Evolutionary conservation across 64 coral and sea anemone genomes (phyloP).

Genomic region (Stylophora pistillata): DNA sequence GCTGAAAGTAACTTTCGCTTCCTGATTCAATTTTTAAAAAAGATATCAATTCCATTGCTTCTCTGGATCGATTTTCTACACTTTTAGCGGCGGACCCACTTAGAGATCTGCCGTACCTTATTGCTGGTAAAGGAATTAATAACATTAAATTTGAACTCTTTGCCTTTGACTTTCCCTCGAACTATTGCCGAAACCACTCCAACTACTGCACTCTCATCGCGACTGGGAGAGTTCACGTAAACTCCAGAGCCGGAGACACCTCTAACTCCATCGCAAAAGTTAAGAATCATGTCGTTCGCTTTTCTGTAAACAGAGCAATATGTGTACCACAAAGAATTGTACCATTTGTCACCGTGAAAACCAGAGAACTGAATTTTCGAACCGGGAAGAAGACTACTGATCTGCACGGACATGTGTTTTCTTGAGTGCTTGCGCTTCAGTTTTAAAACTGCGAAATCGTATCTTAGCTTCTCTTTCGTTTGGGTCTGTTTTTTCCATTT

Average conservation of each 20-base stretch:
- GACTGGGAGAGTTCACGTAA: conserved; percentile 22
- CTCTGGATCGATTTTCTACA: background rate
- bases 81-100: conserved; percentile 31
- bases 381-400: conserved; percentile 26
- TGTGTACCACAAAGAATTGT: conserved; percentile 52
- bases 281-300: conserved; percentile 48
- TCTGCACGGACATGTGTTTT: conserved; percentile 48
- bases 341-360: conserved; percentile 63
- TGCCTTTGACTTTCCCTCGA: conserved; percentile 39
- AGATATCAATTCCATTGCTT: background rate
- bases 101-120: conserved; percentile 43
- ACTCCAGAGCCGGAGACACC: conserved; percentile 72
- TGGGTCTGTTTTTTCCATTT: conserved; percentile 24
- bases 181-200: conserved; percentile 66
- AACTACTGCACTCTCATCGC: conserved; percentile 47
- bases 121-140: conserved; percentile 38
- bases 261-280: conserved; percentile 59
- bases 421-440: conserved; percentile 39
- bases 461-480: conserved; percentile 8
- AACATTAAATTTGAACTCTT: conserved; percentile 35
- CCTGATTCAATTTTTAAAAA: too few species aligned
- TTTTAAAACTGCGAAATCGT: conserved; percentile 67
- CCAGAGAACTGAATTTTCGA: conserved; percentile 68
- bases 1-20: too few species aligned
- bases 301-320: conserved; percentile 30